phyloP scores from a whole-genome alignment of 1,140 invertebrate genomes.

The Drosophila neocordata region DNA sequence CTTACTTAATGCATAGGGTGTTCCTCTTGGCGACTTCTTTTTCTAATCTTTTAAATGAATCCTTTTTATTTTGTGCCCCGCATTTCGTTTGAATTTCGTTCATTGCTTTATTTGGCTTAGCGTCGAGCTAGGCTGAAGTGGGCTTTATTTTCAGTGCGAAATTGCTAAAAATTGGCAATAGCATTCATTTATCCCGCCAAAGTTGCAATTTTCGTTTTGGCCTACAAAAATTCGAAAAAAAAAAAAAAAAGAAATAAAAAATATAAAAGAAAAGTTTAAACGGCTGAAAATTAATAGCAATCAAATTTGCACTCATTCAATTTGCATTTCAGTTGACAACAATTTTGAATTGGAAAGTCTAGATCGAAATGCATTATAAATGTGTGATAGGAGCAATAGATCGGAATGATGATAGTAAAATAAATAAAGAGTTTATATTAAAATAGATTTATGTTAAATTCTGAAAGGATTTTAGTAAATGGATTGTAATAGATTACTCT shows the following conservation, averaged over 20 bases:
- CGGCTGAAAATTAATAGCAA: conserved; percentile 32
- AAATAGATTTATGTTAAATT: too few species aligned
- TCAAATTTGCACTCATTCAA: conserved; percentile 17
- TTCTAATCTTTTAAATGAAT: conserved; percentile 45
- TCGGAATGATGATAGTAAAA: not conserved
- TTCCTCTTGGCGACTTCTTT: not conserved
- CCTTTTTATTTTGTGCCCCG: conserved; percentile 37
- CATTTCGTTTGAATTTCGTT: conserved; percentile 63
- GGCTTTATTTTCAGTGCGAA: conserved; percentile 41
- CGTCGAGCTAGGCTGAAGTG: conserved; percentile 19
- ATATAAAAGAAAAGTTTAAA: conserved; percentile 25
- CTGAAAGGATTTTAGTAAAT: too few species aligned
- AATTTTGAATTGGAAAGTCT: not conserved
- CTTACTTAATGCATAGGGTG: not conserved
- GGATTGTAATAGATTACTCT: too few species aligned
- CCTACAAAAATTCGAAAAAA: not conserved
- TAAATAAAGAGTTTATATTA: too few species aligned
- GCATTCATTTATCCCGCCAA: conserved; percentile 23
- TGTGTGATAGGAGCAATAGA: not conserved
- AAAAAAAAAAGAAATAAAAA: too few species aligned
- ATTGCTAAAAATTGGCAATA: conserved; percentile 33
- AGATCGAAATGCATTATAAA: not conserved
- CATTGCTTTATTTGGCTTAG: conserved; percentile 66
- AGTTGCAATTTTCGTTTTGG: conserved; percentile 25
- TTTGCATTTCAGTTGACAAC: not conserved